Evolutionary conservation across 2,797 vertebrate genomes (phyloP).

Genomic region (Neosilurus hyrtlii): DNA sequence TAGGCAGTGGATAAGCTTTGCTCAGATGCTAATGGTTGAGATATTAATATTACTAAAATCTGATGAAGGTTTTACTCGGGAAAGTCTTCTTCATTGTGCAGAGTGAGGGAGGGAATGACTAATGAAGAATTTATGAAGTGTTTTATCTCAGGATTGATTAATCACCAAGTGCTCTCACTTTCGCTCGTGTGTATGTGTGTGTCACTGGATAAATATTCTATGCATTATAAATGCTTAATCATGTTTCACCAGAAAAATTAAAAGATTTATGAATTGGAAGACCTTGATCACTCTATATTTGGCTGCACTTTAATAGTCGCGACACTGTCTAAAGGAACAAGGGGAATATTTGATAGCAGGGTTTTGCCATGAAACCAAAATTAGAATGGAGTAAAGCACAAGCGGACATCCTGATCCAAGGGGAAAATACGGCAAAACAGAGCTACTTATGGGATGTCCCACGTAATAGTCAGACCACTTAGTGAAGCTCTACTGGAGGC

Average conservation of each 20-base stretch:
- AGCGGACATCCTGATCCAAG: no score
- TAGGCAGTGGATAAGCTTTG: background rate
- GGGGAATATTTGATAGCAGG: background rate
- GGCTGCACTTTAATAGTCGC: slow-evolving; percentile 1
- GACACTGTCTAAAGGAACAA: background rate
- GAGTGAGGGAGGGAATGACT: slow-evolving; percentile 37
- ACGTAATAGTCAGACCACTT: no score
- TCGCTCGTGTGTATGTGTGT: background rate
- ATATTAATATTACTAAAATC: slow-evolving; percentile 10
- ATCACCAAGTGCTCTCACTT: slow-evolving; percentile 40
- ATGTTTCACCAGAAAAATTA: slow-evolving; percentile 39
- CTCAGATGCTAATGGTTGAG: background rate
- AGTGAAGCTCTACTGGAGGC: no score
- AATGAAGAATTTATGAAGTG: slow-evolving; percentile 54
- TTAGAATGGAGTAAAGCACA: background rate
- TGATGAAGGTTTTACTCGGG: slow-evolving; percentile 35
- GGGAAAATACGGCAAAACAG: no score
- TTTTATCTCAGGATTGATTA: slow-evolving; percentile 47
- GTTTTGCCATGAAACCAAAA: background rate
- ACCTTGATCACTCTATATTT: slow-evolving; percentile 20
- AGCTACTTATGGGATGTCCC: no score
- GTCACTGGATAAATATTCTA: slow-evolving; percentile 18
- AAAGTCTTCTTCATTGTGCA: slow-evolving; percentile 37
- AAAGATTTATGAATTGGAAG: slow-evolving; percentile 38
- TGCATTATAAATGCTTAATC: slow-evolving; percentile 38